These are phyloP conservation scores for Drosophila glabriapex DNA, from an alignment of 2,888 invertebrate species.

Conservation along the genomic window DNA sequence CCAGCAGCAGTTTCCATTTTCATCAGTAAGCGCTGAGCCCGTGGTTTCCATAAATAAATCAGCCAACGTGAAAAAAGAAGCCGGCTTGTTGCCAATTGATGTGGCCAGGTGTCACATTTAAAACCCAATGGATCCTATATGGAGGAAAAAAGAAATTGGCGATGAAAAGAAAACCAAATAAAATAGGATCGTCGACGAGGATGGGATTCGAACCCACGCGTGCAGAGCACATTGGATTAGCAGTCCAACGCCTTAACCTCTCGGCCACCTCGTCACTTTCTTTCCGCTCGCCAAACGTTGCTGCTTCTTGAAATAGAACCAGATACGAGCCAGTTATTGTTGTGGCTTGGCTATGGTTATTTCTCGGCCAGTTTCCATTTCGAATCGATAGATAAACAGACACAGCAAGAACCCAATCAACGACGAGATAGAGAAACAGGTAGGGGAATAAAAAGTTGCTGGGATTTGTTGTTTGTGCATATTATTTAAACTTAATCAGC, in stretches of 20 bases:
- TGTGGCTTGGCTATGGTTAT: neutral
- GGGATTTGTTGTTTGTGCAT: neutral
- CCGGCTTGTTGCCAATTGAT: constrained; percentile 2
- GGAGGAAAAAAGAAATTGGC: neutral
- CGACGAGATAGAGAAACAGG: neutral
- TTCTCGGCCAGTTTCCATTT: neutral
- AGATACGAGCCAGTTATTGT: neutral
- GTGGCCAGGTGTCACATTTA: constrained; percentile 36
- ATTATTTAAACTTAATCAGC: neutral
- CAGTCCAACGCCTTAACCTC: constrained; percentile 95
- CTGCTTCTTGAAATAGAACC: constrained; percentile 28
- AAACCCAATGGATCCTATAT: neutral
- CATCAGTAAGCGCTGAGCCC: constrained; percentile 39
- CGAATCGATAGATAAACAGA: neutral
- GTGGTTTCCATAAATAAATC: constrained; percentile 37
- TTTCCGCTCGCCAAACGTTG: neutral
- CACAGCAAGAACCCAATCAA: neutral
- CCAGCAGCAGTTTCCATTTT: constrained; percentile 42
- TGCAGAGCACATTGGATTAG: constrained; percentile 94
- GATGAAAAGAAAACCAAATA: neutral
- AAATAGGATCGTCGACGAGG: constrained; percentile 87
- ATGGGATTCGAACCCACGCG: constrained; percentile 95
- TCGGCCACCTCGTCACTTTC: constrained; percentile 91
- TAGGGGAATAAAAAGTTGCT: neutral
- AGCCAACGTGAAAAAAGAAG: neutral